Evolutionary conservation across 2,113 vertebrate genomes (phyloP).

Genomic region (Actinemys pallida): DNA sequence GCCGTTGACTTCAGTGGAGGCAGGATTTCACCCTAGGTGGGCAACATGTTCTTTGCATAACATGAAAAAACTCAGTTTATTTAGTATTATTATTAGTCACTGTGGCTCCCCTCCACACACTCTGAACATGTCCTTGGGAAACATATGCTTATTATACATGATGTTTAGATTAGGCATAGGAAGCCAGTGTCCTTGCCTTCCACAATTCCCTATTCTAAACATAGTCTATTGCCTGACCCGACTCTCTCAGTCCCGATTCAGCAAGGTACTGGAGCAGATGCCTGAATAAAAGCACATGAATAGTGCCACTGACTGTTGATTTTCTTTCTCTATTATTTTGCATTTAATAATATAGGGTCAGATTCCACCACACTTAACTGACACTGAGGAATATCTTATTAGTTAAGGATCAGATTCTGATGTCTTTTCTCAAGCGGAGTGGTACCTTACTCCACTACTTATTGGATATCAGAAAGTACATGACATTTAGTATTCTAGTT

Average conservation of each 20-base stretch:
- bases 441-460: background rate
- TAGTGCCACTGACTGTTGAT: too few relatives aligned
- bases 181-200: background rate
- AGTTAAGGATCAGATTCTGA: too few relatives aligned
- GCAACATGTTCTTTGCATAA: background rate
- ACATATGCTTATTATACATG: background rate
- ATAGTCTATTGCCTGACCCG: fast-evolving
- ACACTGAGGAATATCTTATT: background rate
- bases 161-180: background rate
- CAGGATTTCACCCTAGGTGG: background rate
- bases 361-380: background rate
- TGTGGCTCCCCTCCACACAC: fast-evolving
- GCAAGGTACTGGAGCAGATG: too few relatives aligned
- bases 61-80: background rate
- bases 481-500: background rate
- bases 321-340: background rate
- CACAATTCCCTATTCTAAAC: background rate
- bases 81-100: background rate
- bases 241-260: background rate
- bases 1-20: background rate
- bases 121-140: background rate
- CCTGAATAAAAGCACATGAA: too few relatives aligned
- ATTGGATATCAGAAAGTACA: conserved; percentile 9
- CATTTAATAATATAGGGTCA: background rate
- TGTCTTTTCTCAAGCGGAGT: too few relatives aligned